Evolutionary conservation across 2,888 invertebrate species (phyloP).

Genomic region (Himalopsyche japonica): DNA sequence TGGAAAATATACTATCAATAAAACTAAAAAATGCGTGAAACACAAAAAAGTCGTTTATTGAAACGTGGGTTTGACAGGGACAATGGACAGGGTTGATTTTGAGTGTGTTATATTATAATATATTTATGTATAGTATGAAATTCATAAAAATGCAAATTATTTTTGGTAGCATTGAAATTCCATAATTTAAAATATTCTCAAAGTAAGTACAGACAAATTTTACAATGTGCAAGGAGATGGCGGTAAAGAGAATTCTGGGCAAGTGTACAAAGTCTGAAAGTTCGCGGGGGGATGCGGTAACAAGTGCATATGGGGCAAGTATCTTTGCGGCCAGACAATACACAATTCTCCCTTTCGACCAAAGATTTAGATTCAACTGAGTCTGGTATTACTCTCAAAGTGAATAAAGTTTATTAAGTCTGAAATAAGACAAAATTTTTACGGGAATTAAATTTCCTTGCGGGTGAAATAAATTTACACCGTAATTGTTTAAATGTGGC

Average conservation of each 20-base stretch:
- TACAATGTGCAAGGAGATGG: neutral
- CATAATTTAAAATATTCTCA: too few species aligned
- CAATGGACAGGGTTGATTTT: too few species aligned
- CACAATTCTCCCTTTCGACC: neutral
- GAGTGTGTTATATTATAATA: too few species aligned
- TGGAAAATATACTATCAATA: too few species aligned
- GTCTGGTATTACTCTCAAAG: neutral
- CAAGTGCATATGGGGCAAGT: neutral
- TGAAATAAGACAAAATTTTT: neutral
- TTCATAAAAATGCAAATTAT: too few species aligned
- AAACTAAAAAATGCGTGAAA: too few species aligned
- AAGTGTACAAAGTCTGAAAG: neutral
- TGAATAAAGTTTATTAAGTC: neutral
- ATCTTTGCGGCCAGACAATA: neutral
- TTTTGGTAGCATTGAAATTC: too few species aligned
- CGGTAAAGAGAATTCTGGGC: neutral
- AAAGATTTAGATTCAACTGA: neutral
- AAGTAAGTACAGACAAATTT: too few species aligned
- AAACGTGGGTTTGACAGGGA: too few species aligned
- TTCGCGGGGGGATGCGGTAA: neutral
- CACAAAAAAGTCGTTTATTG: too few species aligned
- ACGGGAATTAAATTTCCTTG: neutral
- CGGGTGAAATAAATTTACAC: neutral
- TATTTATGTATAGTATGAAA: too few species aligned
- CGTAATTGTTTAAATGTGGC: too few species aligned